These are phyloP conservation scores for Pteronotus mesoamericanus DNA, from an alignment of 2,797 vertebrate genomes.

Conservation along the genomic window DNA sequence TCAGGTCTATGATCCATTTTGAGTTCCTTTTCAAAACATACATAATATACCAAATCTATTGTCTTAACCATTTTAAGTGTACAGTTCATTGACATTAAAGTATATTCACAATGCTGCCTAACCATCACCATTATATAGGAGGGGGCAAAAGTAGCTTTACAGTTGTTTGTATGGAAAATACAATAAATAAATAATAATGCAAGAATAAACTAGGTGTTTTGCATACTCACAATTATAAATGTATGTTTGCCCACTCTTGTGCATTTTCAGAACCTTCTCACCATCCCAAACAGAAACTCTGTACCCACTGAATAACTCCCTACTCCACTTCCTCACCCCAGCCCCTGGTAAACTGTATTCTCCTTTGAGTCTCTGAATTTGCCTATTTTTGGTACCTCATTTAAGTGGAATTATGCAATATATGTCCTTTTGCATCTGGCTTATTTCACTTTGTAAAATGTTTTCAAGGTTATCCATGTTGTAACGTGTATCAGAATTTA, in stretches of 20 bases:
- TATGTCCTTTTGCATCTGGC: neutral
- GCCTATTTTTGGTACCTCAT: neutral
- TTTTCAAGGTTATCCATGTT: neutral
- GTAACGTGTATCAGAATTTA: neutral
- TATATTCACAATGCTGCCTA: neutral
- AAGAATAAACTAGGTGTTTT: too few relatives aligned
- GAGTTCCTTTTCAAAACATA: neutral
- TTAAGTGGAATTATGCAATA: neutral
- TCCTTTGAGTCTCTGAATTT: neutral
- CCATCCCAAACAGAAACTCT: neutral
- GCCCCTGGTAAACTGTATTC: neutral
- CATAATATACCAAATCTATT: neutral
- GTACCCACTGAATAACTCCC: neutral
- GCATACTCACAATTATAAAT: too few relatives aligned
- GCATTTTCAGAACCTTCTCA: neutral
- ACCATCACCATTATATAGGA: neutral
- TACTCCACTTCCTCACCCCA: neutral
- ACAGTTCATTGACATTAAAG: neutral
- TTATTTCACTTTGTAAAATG: neutral
- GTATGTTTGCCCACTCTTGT: too few relatives aligned
- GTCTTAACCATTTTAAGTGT: neutral
- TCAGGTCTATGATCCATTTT: neutral
- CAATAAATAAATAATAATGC: too few relatives aligned
- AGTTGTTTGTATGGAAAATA: too few relatives aligned
- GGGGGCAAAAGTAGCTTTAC: too few relatives aligned